phyloP scores from a whole-genome alignment of 2,797 vertebrate species.

The Podarcis siculus region DNA sequence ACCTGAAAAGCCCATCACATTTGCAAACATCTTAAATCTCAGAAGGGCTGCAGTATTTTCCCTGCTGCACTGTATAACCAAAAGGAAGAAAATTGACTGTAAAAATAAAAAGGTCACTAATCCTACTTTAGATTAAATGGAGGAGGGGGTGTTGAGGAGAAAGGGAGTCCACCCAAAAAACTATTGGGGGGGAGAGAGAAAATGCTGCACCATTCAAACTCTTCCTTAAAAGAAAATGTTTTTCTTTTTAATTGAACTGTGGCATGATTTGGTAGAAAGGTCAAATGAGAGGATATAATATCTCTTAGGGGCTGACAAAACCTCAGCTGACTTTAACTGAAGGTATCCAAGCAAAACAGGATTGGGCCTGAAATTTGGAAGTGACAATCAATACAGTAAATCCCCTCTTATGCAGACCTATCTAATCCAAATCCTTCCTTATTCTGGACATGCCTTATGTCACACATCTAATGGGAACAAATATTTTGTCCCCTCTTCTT shows the following conservation, averaged over 20 bases:
- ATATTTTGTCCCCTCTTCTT: background rate
- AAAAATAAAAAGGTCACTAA: background rate
- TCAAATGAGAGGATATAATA: slow-evolving; percentile 9
- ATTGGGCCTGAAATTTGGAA: background rate
- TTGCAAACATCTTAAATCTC: background rate
- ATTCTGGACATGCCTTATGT: slow-evolving; percentile 3
- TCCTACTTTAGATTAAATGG: background rate
- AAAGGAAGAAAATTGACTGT: background rate
- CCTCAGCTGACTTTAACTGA: background rate
- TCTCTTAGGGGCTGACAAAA: rapidly evolving
- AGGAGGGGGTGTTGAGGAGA: too few relatives aligned
- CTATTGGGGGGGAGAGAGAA: background rate
- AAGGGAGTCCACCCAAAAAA: background rate
- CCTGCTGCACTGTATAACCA: background rate
- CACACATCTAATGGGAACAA: background rate
- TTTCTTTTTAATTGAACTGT: background rate
- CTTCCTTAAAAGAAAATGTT: background rate
- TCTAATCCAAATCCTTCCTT: slow-evolving; percentile 11
- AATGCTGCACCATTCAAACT: rapidly evolving
- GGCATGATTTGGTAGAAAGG: rapidly evolving
- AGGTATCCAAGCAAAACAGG: background rate
- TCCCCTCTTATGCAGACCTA: slow-evolving; percentile 4
- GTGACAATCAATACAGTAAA: background rate
- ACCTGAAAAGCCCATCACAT: background rate
- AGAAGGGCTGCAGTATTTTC: background rate